phyloP scores from a whole-genome alignment of 2,888 invertebrate genomes.

The Coleophora deauratella region DNA sequence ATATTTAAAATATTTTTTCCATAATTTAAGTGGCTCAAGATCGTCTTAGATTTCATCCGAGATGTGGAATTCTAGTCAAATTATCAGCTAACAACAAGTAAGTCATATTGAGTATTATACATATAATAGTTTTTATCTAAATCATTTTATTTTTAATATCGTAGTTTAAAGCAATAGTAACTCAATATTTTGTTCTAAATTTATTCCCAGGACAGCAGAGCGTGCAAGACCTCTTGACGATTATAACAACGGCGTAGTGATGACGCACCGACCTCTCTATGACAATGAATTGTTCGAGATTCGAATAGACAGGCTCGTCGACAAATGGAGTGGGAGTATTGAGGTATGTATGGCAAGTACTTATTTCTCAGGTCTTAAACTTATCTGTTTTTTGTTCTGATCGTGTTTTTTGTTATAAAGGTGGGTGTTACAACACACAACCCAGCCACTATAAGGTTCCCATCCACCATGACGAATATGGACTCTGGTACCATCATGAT shows the following conservation, averaged over 20 bases:
- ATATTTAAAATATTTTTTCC: constrained; percentile 5
- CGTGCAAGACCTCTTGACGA: constrained; percentile 91
- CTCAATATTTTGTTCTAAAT: background rate
- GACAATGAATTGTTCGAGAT: constrained; percentile 97
- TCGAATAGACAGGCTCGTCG: constrained; percentile 92
- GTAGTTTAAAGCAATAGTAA: no score
- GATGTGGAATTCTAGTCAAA: constrained; percentile 91
- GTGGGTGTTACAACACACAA: constrained; percentile 96
- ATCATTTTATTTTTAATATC: background rate
- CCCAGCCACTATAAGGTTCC: constrained; percentile 91
- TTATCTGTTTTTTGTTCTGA: no score
- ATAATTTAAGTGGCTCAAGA: constrained; percentile 63
- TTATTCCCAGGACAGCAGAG: constrained; percentile 81
- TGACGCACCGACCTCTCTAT: constrained; percentile 90
- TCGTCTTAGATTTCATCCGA: constrained; percentile 87
- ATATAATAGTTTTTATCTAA: background rate
- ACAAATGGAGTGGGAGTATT: constrained; percentile 96
- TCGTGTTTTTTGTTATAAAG: constrained; percentile 31
- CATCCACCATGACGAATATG: constrained; percentile 98
- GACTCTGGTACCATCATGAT: constrained; percentile 94
- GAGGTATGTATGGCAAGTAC: constrained; percentile 67
- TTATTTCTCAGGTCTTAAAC: background rate
- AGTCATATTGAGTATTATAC: no score
- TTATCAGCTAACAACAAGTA: constrained; percentile 82
- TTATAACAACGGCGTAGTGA: constrained; percentile 96